Evolutionary conservation across 30 jellyfish, hydroid and myxozoan species (phyloP).

Genomic region (Clytia hemisphaerica): DNA sequence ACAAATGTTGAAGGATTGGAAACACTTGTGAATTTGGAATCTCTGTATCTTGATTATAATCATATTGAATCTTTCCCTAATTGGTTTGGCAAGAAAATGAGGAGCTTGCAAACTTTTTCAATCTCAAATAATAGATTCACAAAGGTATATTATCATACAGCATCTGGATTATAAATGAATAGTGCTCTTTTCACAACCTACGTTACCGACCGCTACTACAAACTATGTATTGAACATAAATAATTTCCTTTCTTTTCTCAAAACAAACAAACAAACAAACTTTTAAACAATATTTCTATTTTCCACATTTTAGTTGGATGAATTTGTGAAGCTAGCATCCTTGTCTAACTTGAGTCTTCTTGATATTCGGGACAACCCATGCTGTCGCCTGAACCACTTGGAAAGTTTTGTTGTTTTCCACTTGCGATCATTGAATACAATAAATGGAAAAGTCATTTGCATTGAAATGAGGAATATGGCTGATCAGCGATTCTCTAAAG

Average conservation of each 20-base stretch:
- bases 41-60: slow-evolving; percentile 38
- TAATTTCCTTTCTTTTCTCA: too few species aligned
- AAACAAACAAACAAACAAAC: too few species aligned
- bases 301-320: slow-evolving; percentile 60
- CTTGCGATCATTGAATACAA: slow-evolving; percentile 34
- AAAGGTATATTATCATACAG: slow-evolving; percentile 18
- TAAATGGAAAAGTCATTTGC: slow-evolving; percentile 33
- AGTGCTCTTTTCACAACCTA: too few species aligned
- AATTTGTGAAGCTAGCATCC: slow-evolving; percentile 33
- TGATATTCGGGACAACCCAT: slow-evolving; percentile 47
- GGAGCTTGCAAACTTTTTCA: slow-evolving; percentile 33
- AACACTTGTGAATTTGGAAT: slow-evolving; percentile 31
- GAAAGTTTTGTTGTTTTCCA: slow-evolving; percentile 23
- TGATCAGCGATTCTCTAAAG: slow-evolving; percentile 53
- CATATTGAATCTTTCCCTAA: slow-evolving; percentile 38
- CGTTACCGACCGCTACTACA: background rate
- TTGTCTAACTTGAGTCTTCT: slow-evolving; percentile 38
- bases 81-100: slow-evolving; percentile 53
- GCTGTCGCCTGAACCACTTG: slow-evolving; percentile 35
- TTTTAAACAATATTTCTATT: too few species aligned
- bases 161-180: too few species aligned
- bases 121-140: slow-evolving; percentile 34
- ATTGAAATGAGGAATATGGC: slow-evolving; percentile 44
- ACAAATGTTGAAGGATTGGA: slow-evolving; percentile 47
- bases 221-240: background rate